Evolutionary conservation across 2,888 invertebrate species (phyloP).

Genomic region (Euspilapteryx auroguttella): DNA sequence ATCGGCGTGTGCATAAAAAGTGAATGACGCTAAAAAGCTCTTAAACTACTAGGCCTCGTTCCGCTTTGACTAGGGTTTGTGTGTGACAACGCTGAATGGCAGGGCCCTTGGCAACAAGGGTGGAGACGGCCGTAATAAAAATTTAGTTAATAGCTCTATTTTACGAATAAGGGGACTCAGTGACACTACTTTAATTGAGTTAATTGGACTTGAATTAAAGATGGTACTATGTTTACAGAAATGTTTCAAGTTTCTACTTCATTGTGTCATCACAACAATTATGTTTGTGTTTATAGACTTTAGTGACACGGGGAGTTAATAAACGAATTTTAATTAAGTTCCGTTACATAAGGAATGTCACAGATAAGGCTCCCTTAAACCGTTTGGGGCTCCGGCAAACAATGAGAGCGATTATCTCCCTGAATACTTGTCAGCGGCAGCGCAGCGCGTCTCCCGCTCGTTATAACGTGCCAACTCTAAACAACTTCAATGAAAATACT

Average conservation of each 20-base stretch:
- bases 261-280: too few relatives aligned
- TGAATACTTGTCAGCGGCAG: constrained; percentile 40
- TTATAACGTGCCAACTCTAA: background rate
- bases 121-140: constrained; percentile 28
- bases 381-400: constrained; percentile 37
- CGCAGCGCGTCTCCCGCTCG: constrained; percentile 8
- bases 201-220: too few relatives aligned
- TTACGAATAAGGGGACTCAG: constrained; percentile 15
- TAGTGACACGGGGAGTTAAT: constrained; percentile 14
- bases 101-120: too few relatives aligned
- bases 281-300: too few relatives aligned
- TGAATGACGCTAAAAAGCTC: constrained; percentile 46
- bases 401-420: constrained; percentile 40
- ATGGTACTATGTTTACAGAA: too few relatives aligned
- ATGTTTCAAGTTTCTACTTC: too few relatives aligned
- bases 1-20: constrained; percentile 34
- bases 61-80: too few relatives aligned
- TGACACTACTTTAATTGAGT: too few relatives aligned
- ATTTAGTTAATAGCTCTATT: constrained; percentile 44
- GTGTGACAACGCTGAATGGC: too few relatives aligned
- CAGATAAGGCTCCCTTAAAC: constrained; percentile 36
- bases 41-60: constrained; percentile 56
- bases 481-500: too few relatives aligned
- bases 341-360: constrained; percentile 26
- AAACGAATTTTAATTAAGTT: constrained; percentile 35